A percentile compares a stretch with the other conserved stretches of the same genome.
phyloP scores from a whole-genome alignment of 2,113 vertebrate species.

The Otocyon megalotis region DNA sequence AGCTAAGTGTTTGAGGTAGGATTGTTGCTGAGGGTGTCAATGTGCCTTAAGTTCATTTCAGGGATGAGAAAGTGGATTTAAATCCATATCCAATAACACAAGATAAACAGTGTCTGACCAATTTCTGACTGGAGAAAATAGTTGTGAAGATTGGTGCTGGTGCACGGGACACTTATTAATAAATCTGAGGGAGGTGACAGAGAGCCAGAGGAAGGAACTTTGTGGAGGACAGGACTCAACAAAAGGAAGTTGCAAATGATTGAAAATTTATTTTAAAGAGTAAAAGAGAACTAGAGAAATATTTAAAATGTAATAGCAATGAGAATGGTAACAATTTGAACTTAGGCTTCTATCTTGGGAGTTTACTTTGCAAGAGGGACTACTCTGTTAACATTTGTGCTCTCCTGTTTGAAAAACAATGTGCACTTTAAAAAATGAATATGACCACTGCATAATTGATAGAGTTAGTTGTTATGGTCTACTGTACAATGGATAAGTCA shows the following conservation, averaged over 20 bases:
- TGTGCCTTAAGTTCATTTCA: neutral
- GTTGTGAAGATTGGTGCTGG: neutral
- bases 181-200: neutral
- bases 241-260: neutral
- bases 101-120: neutral
- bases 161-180: neutral
- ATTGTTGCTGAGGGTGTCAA: neutral
- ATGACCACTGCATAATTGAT: neutral
- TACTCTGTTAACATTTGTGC: neutral
- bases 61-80: neutral
- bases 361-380: neutral
- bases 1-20: neutral
- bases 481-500: neutral
- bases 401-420: constrained; percentile 13
- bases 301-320: neutral
- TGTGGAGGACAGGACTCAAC: neutral
- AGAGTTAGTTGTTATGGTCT: neutral
- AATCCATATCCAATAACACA: neutral
- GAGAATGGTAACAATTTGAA: neutral
- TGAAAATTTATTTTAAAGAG: neutral
- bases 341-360: neutral
- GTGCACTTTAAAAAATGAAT: neutral
- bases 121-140: constrained; percentile 33
- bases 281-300: neutral
- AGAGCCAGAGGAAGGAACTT: neutral